phyloP scores from a whole-genome alignment of 2,888 invertebrate genomes.

The Alentia gelatinosa region DNA sequence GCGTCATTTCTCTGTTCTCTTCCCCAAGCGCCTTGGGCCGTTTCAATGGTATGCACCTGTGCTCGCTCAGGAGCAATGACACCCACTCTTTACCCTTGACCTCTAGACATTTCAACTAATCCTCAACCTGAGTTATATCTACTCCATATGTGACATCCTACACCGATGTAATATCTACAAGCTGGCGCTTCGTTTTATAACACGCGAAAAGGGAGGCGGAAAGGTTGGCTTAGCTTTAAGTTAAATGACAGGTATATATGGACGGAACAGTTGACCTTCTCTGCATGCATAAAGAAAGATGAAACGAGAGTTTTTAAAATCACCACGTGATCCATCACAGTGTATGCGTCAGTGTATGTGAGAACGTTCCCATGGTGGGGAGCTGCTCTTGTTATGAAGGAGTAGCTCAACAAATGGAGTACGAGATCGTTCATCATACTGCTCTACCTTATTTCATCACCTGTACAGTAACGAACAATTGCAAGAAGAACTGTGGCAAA shows the following conservation, averaged over 20 bases:
- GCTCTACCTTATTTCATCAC: neutral
- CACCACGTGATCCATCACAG: neutral
- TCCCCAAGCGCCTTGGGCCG: neutral
- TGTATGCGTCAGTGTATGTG: neutral
- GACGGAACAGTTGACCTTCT: no score
- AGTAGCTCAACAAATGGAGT: neutral
- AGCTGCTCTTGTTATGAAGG: neutral
- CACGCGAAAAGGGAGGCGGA: no score
- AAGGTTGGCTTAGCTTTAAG: no score
- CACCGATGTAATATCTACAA: no score
- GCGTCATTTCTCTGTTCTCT: neutral
- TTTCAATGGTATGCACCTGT: neutral
- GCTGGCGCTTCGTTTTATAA: no score
- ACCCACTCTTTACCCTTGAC: neutral
- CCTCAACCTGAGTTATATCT: no score
- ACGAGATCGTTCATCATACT: neutral
- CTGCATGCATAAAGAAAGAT: neutral
- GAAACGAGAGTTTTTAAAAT: neutral
- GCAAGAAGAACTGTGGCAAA: neutral
- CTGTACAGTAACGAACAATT: neutral
- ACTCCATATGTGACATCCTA: no score
- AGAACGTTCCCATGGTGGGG: neutral
- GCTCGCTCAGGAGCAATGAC: neutral
- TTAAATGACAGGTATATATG: no score
- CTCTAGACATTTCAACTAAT: no score